Evolutionary conservation across 1,140 invertebrate species (phyloP).

Genomic region (Lucilia sericata): DNA sequence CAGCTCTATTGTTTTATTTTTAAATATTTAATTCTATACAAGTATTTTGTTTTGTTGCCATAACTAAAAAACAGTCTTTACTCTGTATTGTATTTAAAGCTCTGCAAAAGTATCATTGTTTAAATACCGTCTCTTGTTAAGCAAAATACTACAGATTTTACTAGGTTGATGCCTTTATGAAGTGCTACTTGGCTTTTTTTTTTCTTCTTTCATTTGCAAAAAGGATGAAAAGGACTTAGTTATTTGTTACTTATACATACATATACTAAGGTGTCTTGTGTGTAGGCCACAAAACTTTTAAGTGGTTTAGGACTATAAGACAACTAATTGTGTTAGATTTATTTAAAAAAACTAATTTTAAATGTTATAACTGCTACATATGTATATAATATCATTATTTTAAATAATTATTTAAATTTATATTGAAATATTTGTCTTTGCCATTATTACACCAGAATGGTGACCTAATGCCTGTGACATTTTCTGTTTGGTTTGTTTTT

Average conservation of each 20-base stretch:
- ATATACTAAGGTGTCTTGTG: neutral
- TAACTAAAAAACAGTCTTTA: neutral
- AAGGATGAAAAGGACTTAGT: neutral
- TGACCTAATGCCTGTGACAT: constrained; percentile 28
- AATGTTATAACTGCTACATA: too few relatives aligned
- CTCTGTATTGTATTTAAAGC: neutral
- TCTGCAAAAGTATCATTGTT: neutral
- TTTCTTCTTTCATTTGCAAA: too few relatives aligned
- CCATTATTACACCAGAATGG: neutral
- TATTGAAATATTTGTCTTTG: neutral
- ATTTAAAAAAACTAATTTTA: too few relatives aligned
- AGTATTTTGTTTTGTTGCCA: neutral
- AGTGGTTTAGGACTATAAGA: neutral
- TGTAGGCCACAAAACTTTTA: constrained; percentile 35
- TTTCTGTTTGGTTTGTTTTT: neutral
- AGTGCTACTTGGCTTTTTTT: constrained; percentile 1
- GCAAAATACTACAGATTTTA: neutral
- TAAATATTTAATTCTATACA: neutral
- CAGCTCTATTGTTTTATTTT: neutral
- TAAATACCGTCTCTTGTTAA: neutral
- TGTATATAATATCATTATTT: too few relatives aligned
- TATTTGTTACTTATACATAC: neutral
- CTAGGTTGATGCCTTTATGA: constrained; percentile 6
- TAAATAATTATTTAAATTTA: neutral
- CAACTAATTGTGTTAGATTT: neutral